Percentiles rank a stretch among this genome's conserved stretches.
These are phyloP conservation scores for Prionace glauca DNA, from an alignment of 2,797 vertebrate genomes.

Conservation along the genomic window DNA sequence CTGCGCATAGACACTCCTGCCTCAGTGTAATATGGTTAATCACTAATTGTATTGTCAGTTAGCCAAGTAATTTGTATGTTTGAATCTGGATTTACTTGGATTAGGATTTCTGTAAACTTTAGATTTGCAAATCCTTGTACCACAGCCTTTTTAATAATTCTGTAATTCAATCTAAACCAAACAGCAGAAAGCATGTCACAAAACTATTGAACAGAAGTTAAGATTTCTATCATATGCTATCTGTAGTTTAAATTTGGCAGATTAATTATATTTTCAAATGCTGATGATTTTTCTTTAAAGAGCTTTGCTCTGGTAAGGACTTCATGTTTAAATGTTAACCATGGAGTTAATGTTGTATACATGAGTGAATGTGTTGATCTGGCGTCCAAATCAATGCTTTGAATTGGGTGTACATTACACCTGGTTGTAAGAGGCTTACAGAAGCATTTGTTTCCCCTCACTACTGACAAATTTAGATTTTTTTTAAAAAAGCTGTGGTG, in stretches of 20 bases:
- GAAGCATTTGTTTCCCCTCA: not conserved
- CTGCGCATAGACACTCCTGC: not conserved
- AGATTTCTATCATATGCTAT: not conserved
- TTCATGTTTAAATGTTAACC: not conserved
- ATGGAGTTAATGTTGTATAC: not conserved
- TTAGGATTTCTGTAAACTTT: slow-evolving; percentile 12
- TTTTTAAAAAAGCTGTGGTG: not conserved
- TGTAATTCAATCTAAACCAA: slow-evolving; percentile 16
- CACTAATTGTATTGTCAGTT: not conserved
- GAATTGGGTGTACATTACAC: not conserved
- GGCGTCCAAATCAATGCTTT: not conserved
- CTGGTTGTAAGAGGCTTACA: not conserved
- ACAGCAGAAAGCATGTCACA: not conserved
- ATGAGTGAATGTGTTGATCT: not conserved
- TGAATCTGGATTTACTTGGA: not conserved
- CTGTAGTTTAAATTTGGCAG: not conserved
- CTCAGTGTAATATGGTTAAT: not conserved
- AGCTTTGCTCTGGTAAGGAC: not conserved
- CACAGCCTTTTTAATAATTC: slow-evolving; percentile 5
- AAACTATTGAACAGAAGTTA: not conserved
- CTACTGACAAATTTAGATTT: not conserved
- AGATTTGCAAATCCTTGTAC: slow-evolving; percentile 18
- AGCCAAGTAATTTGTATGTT: not conserved
- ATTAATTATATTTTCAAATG: not conserved
- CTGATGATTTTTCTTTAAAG: not conserved